Evolutionary conservation across 2,888 invertebrate genomes (phyloP).

Genomic region (Tuberolachnus salignus): DNA sequence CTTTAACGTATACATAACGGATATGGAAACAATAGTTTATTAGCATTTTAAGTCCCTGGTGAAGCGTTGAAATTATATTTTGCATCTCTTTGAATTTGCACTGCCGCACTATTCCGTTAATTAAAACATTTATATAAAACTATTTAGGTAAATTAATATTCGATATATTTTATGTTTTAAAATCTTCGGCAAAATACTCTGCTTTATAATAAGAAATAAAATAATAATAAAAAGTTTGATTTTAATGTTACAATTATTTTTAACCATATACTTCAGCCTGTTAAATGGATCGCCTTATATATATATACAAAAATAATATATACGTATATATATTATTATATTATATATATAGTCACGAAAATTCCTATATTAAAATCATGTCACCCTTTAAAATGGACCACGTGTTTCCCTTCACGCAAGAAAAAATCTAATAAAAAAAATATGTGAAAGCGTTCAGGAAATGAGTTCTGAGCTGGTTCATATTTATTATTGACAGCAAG

Average conservation of each 20-base stretch:
- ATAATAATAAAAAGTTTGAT: too few relatives aligned
- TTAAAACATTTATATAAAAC: too few relatives aligned
- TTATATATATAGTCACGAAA: background rate
- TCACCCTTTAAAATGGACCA: constrained; percentile 47
- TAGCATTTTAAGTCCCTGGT: background rate
- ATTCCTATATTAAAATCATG: constrained; percentile 40
- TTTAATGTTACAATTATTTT: too few relatives aligned
- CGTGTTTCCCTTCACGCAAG: constrained; percentile 42
- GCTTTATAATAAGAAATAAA: too few relatives aligned
- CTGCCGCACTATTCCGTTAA: background rate
- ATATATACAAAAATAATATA: background rate
- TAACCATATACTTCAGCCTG: too few relatives aligned
- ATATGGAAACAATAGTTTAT: background rate
- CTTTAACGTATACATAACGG: too few relatives aligned
- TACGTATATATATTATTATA: background rate
- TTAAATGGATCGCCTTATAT: background rate
- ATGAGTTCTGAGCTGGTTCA: constrained; percentile 56
- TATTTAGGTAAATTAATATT: too few relatives aligned
- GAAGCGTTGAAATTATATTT: background rate
- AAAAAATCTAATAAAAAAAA: constrained; percentile 55
- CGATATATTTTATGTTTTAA: too few relatives aligned
- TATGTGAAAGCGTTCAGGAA: constrained; percentile 53
- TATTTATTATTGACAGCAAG: constrained; percentile 57
- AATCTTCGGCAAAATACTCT: too few relatives aligned
- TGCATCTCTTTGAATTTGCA: too few relatives aligned